Evolutionary conservation across 2,888 invertebrate genomes (phyloP).

Genomic region (Conops quadrifasciatus): DNA sequence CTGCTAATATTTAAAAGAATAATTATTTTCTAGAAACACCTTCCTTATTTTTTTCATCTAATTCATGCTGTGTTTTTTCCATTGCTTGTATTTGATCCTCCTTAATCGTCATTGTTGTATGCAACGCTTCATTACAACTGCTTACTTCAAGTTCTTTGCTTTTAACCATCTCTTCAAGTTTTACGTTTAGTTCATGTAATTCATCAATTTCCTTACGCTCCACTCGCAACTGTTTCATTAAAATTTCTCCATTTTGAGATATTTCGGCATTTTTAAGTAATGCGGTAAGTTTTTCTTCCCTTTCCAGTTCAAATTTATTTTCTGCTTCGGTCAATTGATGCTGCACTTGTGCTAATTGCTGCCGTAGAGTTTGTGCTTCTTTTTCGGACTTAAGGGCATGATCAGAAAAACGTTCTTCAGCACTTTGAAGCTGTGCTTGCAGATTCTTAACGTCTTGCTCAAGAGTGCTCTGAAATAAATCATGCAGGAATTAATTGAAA

Average conservation of each 20-base stretch:
- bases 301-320: slow-evolving; percentile 67
- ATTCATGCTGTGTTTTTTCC: slow-evolving; percentile 66
- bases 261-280: slow-evolving; percentile 82
- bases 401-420: slow-evolving; percentile 62
- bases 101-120: slow-evolving; percentile 49
- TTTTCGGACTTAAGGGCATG: slow-evolving; percentile 61
- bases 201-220: slow-evolving; percentile 72
- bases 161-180: slow-evolving; percentile 55
- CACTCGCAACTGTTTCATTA: slow-evolving; percentile 76
- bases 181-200: slow-evolving; percentile 68
- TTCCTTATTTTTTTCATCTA: slow-evolving; percentile 73
- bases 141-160: slow-evolving; percentile 67
- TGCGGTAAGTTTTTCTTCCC: slow-evolving; percentile 78
- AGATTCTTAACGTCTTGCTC: slow-evolving; percentile 59
- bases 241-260: slow-evolving; percentile 81
- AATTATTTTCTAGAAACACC: background rate
- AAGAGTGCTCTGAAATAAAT: slow-evolving; percentile 55
- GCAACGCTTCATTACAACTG: slow-evolving; percentile 52
- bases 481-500: too few relatives aligned
- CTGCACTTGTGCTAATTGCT: slow-evolving; percentile 56
- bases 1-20: background rate
- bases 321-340: slow-evolving; percentile 54
- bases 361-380: slow-evolving; percentile 55
- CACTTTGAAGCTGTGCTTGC: slow-evolving; percentile 54
- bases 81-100: slow-evolving; percentile 52